Base-by-base conservation (phyloP, 2,113 vertebrate species). In the Struthidea cinerea region DNA sequence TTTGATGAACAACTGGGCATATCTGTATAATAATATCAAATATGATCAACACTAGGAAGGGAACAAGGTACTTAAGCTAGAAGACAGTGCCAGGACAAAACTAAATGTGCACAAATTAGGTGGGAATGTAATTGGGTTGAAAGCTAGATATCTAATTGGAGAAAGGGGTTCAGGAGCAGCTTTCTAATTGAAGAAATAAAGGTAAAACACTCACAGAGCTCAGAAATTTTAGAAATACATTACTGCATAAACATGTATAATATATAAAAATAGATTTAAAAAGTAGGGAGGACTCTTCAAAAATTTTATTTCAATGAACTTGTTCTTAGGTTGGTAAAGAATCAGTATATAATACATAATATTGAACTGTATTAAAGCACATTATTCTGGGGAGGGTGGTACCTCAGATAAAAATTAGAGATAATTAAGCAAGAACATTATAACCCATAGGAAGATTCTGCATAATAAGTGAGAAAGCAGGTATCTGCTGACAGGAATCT, bases 401-500 rank as follows among this genome's bases (percentile, higher is more conserved):
- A 50, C 28, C n/a, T 69, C 70, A 71, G 57, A 27, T 56, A 68
- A 77, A 83, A 86, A 71, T n/a, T 75, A 41, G 3, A 81, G 23
- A 32, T 61, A 93, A 85, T 83, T 75, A 87, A 83, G 33, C 33
- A 81, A 87, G 77, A 88, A 57, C 26, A 75, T 84, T 52, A 68
- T 47, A 92, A 85, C 22, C 47, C 70, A 56, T 83, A 94, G 57
- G 63, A 92, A 94, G 41, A 81, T 39, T 71, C 77, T 80, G 69
- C 57, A 63, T 71, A 85, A 55, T 60, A 92, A 93, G 74, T 63
- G 64, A 84, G 50, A 95, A 97, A 91, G 90, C 32, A 80, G 93
- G 0, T 59, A 89, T 83, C 89, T 96, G 93, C 90, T 91, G 82
- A 94, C n/a, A 95, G 74, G 89, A 90, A 93, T 85, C 91, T 91